Evolutionary conservation across 2,888 invertebrate species (phyloP), one percentile per base, ranked within the genome.

Genomic region (Mythimna loreyi): DNA sequence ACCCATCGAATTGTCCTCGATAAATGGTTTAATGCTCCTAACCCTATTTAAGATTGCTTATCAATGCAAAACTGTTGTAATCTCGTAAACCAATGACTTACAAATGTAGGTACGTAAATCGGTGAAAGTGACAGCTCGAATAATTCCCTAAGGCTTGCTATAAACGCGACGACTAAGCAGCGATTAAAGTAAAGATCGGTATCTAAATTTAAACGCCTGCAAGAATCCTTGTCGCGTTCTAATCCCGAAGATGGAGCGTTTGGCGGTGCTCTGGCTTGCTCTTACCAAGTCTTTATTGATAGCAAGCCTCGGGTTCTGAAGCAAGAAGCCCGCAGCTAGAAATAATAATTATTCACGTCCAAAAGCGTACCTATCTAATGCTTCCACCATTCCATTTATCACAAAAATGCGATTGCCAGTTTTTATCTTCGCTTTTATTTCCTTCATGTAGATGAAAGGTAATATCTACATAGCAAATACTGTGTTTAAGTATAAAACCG

Each of bases 241-340:
- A 93, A 93, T 93, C 93, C 93, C 80, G 81, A 87, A 92, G 94
- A 93, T 90, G 84, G 91, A 93, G 89, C 89, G 90, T 85, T 90
- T 87, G 90, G 90, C 87, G 88, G 83, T 74, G 72, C 64, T 59
- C 68, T 65, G 78, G 78, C 72, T 80, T 83, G 75, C 81, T 86
- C 85, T 64, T 76, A 74, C 81, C 75, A 65, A 83, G 87, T 84
- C 88, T 82, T 89, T 89, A 89, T 89, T 87, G 89, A 89, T 89
- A 86, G 88, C 86, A 77, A 73, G 75, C 81, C 30, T 16, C 36
- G n/a, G 71, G 61, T 71, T 69, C 68, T 67, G 74, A 66, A 80
- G 78, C 84, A 79, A 75, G 86, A 72, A 78, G 78, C 68, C 71
- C 74, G 71, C 69, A 63, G 55, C 79, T 80, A 84, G 80, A 82